Evolutionary conservation across 2,888 invertebrate genomes (phyloP), one percentile per base, ranked within the genome.

Genomic region (Noctua fimbriata): DNA sequence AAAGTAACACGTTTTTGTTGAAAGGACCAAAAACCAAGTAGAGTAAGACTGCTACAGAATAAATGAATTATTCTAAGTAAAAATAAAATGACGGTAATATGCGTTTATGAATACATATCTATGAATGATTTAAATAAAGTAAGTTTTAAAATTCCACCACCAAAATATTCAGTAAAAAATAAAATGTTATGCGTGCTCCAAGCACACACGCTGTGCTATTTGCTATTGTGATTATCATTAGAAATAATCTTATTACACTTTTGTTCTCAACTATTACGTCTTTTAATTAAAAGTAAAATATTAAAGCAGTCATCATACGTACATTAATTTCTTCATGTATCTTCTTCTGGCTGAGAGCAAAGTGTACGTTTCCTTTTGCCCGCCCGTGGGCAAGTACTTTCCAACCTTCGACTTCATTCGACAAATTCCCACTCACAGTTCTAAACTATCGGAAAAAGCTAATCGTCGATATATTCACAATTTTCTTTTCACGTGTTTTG

Each of bases 301-400:
- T 72, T 28, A 70, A 72, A 75, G 72, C 75, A 70, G 69, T 72
- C 69, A 6, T 79, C 83, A 93, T 96, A 97, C 97, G 96, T 97
- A 97, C 97, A 97, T 96, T 94, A 97, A 93, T 93, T 97, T 97
- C 97, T 97, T 97, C 97, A 97, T 97, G 95, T 97, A 96, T 95
- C 97, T 96, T 93, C 97, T 97, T 94, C 97, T 97, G 78, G 97
- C 97, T 79, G 97, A 97, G 88, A 97, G 94, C 91, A 97, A 95
- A 36, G 97, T 97, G 93, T 97, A 97, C 71, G 97, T 97, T 95
- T 97, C 97, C 92, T 97, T 97, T 81, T 95, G 96, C 93, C 96
- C 96, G 91, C 94, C 94, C 93, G 97, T 95, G 92, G 97, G 97
- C 96, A 97, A 97, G 95, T 97, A 97, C 96, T 97, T 97, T 97